A percentile compares a stretch with the other conserved stretches of the same genome.
phyloP scores from a whole-genome alignment of 2,797 vertebrate genomes.

The Cuculus canorus region DNA sequence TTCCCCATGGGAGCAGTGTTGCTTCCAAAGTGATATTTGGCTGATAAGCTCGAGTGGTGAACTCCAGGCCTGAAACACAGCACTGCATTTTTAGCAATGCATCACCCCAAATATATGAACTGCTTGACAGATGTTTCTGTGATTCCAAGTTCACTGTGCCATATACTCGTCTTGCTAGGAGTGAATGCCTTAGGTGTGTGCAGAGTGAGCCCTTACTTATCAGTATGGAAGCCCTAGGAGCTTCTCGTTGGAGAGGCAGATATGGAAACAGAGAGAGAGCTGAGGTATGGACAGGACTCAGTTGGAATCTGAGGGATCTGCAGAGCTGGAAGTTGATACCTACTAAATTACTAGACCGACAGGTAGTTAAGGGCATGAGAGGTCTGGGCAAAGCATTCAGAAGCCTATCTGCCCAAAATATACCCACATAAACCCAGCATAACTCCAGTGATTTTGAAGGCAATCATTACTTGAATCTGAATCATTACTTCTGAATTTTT shows the following conservation, averaged over 20 bases:
- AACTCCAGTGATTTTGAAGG: background rate
- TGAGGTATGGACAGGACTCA: background rate
- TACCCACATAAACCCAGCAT: background rate
- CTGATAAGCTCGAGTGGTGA: background rate
- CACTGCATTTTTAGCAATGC: background rate
- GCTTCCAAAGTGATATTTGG: background rate
- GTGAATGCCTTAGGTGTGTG: background rate
- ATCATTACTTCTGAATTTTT: background rate
- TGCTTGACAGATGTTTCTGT: background rate
- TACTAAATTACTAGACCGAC: background rate
- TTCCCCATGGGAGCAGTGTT: background rate
- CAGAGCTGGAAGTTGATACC: background rate
- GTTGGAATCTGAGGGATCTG: background rate
- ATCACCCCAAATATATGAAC: background rate
- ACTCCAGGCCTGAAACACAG: background rate
- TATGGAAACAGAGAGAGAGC: background rate
- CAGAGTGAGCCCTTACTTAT: background rate
- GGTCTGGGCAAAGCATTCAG: background rate
- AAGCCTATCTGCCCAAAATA: background rate
- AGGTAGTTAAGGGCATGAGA: background rate
- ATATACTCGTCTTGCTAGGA: background rate
- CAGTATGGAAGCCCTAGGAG: background rate
- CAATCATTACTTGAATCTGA: background rate
- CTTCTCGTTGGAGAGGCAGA: background rate
- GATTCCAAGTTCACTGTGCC: background rate